These are phyloP conservation scores for Hemicentrotus pulcherrimus DNA, from an alignment of 35 echinoderm and acorn worm species.

Conservation along the genomic window DNA sequence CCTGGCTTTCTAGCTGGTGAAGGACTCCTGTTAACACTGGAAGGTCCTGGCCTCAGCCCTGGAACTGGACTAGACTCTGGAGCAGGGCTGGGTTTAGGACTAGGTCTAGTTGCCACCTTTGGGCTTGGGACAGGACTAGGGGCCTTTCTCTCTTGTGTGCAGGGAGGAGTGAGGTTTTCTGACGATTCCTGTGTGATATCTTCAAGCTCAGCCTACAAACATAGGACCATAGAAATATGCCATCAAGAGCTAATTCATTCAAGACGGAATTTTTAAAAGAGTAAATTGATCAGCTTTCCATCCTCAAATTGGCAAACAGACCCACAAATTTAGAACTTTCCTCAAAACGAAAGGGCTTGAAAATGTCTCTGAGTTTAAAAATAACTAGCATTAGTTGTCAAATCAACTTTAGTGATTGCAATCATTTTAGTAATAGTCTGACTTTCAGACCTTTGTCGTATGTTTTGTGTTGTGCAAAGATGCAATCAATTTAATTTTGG, in stretches of 20 bases:
- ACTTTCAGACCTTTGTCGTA: no score
- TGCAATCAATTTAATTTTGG: no score
- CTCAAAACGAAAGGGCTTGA: no score
- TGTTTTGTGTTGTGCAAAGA: no score
- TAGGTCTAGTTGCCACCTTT: not conserved
- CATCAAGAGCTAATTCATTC: not conserved
- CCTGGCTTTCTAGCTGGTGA: constrained; percentile 6
- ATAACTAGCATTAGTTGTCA: no score
- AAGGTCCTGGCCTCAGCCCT: not conserved
- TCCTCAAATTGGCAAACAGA: no score
- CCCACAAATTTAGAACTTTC: no score
- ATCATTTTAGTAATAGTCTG: no score
- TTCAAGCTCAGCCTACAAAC: constrained; percentile 15
- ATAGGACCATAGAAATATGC: not conserved
- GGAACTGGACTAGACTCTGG: not conserved
- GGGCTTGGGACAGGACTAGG: constrained; percentile 8
- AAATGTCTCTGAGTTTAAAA: no score
- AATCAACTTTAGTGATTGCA: no score
- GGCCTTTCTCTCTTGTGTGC: not conserved
- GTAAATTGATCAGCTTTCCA: no score
- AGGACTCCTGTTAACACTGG: not conserved
- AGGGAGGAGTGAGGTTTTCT: not conserved
- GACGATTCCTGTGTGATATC: constrained; percentile 23
- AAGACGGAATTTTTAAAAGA: not conserved
- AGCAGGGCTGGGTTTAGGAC: constrained; percentile 27